A percentile compares a stretch with the other conserved stretches of the same genome.
phyloP scores from a whole-genome alignment of 2,797 vertebrate genomes.

The Fistularia commersonii region DNA sequence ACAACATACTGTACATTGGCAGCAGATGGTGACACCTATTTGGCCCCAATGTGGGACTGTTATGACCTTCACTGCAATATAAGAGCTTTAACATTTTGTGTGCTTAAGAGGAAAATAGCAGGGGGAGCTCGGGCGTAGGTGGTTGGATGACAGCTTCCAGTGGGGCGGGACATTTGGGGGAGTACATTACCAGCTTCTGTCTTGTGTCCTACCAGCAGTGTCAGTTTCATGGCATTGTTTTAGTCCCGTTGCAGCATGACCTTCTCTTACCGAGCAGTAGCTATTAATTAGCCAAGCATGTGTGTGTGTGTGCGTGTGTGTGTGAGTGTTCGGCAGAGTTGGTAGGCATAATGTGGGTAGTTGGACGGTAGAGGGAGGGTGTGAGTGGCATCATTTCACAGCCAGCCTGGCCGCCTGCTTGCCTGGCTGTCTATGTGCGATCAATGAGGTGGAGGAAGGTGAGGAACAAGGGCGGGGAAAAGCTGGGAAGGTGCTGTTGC shows the following conservation, averaged over 20 bases:
- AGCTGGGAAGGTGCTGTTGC: constrained; percentile 25
- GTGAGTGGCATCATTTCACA: constrained; percentile 33
- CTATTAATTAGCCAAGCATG: constrained; percentile 69
- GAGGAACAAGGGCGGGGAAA: constrained; percentile 14
- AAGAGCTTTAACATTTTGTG: constrained; percentile 5
- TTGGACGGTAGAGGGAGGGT: constrained; percentile 4
- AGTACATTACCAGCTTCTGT: constrained; percentile 42
- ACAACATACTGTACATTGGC: background rate
- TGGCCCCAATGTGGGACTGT: constrained; percentile 15
- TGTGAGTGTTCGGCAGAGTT: constrained; percentile 6
- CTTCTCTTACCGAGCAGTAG: constrained; percentile 62
- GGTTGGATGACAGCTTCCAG: constrained; percentile 10
- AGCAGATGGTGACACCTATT: constrained; percentile 24
- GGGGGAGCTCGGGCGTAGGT: background rate
- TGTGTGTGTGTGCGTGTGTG: constrained; percentile 17
- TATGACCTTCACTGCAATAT: constrained; percentile 29
- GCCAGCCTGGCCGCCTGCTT: constrained; percentile 22
- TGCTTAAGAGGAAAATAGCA: background rate
- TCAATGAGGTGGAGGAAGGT: constrained; percentile 48
- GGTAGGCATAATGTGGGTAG: constrained; percentile 14
- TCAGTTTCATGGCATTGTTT: constrained; percentile 55
- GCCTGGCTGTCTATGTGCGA: constrained; percentile 36
- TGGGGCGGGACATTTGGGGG: constrained; percentile 34
- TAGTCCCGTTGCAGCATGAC: constrained; percentile 55
- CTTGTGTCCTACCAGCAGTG: constrained; percentile 41